phyloP scores from a whole-genome alignment of 2,888 invertebrate species.

The Caenorhabditis angaria region DNA sequence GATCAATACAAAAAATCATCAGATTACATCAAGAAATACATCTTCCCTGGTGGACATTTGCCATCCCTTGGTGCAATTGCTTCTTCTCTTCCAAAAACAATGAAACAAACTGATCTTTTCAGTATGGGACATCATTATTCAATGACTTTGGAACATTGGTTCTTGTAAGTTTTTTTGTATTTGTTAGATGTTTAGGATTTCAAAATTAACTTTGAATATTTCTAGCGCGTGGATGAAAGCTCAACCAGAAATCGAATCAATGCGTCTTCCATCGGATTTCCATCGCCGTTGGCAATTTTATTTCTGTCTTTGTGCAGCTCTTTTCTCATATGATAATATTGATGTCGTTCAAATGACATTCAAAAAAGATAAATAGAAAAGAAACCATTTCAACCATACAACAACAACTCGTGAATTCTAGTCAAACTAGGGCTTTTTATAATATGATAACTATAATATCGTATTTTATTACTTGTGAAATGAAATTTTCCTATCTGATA shows the following conservation, averaged over 20 bases:
- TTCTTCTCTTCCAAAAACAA: constrained; percentile 32
- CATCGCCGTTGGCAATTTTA: constrained; percentile 68
- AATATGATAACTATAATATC: constrained; percentile 7
- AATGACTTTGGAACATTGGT: constrained; percentile 63
- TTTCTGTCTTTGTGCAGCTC: constrained; percentile 62
- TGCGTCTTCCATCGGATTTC: constrained; percentile 43
- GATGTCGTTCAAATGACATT: constrained; percentile 58
- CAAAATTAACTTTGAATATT: neutral
- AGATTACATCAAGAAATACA: constrained; percentile 69
- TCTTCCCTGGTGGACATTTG: constrained; percentile 68
- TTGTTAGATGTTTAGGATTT: neutral
- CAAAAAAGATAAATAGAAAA: constrained; percentile 33
- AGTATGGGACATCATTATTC: constrained; percentile 61
- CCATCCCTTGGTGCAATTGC: constrained; percentile 56
- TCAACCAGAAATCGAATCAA: constrained; percentile 20
- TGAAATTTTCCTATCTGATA: neutral
- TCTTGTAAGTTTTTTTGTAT: constrained; percentile 41
- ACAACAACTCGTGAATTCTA: constrained; percentile 44
- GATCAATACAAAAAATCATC: constrained; percentile 57
- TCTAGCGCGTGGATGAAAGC: constrained; percentile 60
- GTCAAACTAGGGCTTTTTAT: constrained; percentile 39
- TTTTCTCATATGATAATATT: constrained; percentile 62
- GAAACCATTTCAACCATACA: constrained; percentile 5
- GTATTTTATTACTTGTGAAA: neutral
- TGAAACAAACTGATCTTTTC: constrained; percentile 29